A percentile compares a stretch with the other conserved stretches of the same genome.
phyloP scores from a whole-genome alignment of 2,888 invertebrate genomes.

The Tanypteryx hageni region DNA sequence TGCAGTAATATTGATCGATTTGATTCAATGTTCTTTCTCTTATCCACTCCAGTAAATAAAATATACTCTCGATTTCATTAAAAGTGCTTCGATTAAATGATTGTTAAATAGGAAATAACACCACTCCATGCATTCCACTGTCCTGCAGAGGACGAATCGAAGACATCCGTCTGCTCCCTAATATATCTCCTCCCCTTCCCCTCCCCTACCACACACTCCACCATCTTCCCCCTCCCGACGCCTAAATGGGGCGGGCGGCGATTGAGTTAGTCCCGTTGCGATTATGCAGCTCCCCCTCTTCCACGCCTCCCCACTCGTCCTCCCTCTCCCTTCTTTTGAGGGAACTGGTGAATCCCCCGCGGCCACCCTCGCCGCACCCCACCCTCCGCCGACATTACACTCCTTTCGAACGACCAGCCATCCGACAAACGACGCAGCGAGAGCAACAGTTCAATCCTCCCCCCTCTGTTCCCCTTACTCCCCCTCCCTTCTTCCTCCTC shows the following conservation, averaged over 20 bases:
- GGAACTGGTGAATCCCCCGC: too few relatives aligned
- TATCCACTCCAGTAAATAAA: too few relatives aligned
- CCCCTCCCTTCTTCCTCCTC: neutral
- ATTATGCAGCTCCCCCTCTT: neutral
- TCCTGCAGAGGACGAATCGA: neutral
- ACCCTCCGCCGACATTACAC: too few relatives aligned
- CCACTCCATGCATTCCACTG: neutral
- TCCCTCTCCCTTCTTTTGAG: too few relatives aligned
- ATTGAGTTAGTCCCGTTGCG: neutral
- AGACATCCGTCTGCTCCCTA: neutral
- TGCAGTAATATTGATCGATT: too few relatives aligned
- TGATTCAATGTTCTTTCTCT: too few relatives aligned
- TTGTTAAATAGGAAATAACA: too few relatives aligned
- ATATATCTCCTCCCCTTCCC: neutral
- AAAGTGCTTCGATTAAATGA: too few relatives aligned
- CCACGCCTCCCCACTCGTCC: too few relatives aligned
- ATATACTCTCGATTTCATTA: too few relatives aligned
- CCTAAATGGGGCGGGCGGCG: slow-evolving; percentile 24
- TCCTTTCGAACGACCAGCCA: neutral
- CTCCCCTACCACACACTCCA: neutral
- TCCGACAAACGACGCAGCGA: neutral
- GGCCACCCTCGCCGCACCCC: too few relatives aligned
- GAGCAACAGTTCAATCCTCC: neutral
- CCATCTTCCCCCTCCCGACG: neutral
- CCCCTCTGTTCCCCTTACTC: neutral